A percentile compares a stretch with the other conserved stretches of the same genome.
Conservation (phyloP, 2,888 invertebrate genomes). For the Ichneumon xanthorius region DNA sequence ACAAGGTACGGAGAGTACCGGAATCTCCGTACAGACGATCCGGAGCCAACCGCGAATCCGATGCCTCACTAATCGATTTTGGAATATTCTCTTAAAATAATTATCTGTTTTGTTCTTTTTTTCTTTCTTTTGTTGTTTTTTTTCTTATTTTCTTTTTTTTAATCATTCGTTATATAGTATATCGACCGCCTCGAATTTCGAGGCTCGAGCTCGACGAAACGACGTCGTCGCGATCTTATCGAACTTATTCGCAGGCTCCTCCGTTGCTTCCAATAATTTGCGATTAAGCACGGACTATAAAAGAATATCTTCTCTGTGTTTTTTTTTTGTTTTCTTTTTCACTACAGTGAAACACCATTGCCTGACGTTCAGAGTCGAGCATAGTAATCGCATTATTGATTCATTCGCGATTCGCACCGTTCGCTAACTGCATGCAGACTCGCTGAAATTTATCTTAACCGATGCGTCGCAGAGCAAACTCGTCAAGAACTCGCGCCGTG, state of each 20-base stretch:
- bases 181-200: slow-evolving; percentile 57
- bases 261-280: slow-evolving; percentile 6
- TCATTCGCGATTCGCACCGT: not conserved
- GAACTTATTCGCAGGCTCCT: not conserved
- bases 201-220: slow-evolving; percentile 53
- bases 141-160: slow-evolving; percentile 20
- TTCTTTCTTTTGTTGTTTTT: slow-evolving; percentile 46
- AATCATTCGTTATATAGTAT: slow-evolving; percentile 47
- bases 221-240: not conserved
- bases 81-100: slow-evolving; percentile 70
- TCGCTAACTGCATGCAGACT: not conserved
- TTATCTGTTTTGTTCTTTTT: slow-evolving; percentile 63
- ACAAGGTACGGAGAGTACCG: slow-evolving; percentile 73
- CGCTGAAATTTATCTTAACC: not conserved
- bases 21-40: slow-evolving; percentile 60
- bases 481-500: too few species aligned
- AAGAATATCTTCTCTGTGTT: slow-evolving; percentile 33
- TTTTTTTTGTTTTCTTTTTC: not conserved
- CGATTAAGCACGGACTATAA: slow-evolving; percentile 12
- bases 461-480: too few species aligned
- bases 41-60: slow-evolving; percentile 66
- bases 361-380: slow-evolving; percentile 17
- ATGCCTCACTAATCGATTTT: slow-evolving; percentile 59
- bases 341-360: not conserved
- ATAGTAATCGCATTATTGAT: slow-evolving; percentile 2